Conservation (phyloP, 2,113 vertebrate species). For the Coturnix japonica region DNA sequence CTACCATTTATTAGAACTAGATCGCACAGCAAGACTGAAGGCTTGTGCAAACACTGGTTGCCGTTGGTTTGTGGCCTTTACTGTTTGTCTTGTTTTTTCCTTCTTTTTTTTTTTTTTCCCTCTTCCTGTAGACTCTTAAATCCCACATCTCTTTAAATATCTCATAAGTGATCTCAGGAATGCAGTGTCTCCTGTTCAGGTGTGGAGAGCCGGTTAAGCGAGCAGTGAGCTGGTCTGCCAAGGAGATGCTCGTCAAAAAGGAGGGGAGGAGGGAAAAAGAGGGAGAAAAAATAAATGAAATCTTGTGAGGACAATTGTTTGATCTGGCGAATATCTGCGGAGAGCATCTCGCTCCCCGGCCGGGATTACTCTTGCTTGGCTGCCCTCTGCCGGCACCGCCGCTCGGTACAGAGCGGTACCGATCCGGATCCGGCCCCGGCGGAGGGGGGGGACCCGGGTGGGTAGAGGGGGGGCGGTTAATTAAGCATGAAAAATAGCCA, state of each 20-base stretch:
- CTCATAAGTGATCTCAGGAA: constrained; percentile 18
- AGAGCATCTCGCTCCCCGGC: constrained; percentile 56
- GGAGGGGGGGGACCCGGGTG: not conserved
- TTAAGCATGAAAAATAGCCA: constrained; percentile 49
- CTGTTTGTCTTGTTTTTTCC: not conserved
- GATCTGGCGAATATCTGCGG: constrained; percentile 56
- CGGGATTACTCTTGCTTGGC: constrained; percentile 83
- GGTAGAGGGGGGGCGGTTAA: constrained; percentile 22
- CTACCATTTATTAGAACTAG: not conserved
- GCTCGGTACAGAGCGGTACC: constrained; percentile 45
- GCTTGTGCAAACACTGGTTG: constrained; percentile 54
- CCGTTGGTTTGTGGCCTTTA: not conserved
- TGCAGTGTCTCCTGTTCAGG: not conserved
- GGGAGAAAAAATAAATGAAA: not conserved
- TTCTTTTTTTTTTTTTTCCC: accelerated
- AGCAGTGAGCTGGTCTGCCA: constrained; percentile 55
- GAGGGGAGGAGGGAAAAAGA: not conserved
- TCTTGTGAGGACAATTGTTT: constrained; percentile 50
- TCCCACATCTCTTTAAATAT: constrained; percentile 30
- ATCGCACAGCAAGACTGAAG: not conserved
- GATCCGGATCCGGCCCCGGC: not conserved
- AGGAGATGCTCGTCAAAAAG: constrained; percentile 31
- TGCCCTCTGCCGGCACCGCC: constrained; percentile 84
- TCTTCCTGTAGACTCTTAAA: not conserved
- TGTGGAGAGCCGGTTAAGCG: constrained; percentile 45